These are phyloP conservation scores for Papilio dardanus DNA, from an alignment of 1,140 invertebrate species.

Conservation along the genomic window DNA sequence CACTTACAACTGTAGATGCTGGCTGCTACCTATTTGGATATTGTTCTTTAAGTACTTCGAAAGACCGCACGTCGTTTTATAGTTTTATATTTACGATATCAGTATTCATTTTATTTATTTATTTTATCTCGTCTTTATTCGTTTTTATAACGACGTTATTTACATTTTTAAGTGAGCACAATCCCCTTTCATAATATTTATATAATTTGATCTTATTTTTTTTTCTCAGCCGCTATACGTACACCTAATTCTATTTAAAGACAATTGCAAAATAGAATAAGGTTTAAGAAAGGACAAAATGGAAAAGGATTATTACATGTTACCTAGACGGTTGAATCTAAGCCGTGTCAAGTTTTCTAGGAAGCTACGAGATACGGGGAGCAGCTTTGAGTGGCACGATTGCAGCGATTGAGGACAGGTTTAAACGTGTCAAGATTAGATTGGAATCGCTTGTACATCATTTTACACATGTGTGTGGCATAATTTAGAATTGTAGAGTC, in stretches of 20 bases:
- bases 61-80: neutral
- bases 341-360: conserved; percentile 6
- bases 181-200: too few relatives aligned
- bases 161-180: too few relatives aligned
- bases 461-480: neutral
- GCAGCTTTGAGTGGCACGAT: conserved; percentile 9
- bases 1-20: conserved; percentile 7
- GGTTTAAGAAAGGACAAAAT: neutral
- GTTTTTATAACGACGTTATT: too few relatives aligned
- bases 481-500: neutral
- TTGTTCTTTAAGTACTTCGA: neutral
- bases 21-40: neutral
- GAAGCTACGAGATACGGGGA: neutral
- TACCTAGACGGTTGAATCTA: neutral
- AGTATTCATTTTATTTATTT: too few relatives aligned
- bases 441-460: neutral
- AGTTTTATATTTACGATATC: neutral
- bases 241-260: neutral
- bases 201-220: too few relatives aligned
- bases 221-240: neutral
- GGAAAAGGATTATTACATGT: neutral
- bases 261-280: neutral
- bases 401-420: neutral
- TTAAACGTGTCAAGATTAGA: conserved; percentile 19
- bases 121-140: too few relatives aligned